Base-by-base conservation (phyloP, 2,113 vertebrate species). In the Lampris incognitus region DNA sequence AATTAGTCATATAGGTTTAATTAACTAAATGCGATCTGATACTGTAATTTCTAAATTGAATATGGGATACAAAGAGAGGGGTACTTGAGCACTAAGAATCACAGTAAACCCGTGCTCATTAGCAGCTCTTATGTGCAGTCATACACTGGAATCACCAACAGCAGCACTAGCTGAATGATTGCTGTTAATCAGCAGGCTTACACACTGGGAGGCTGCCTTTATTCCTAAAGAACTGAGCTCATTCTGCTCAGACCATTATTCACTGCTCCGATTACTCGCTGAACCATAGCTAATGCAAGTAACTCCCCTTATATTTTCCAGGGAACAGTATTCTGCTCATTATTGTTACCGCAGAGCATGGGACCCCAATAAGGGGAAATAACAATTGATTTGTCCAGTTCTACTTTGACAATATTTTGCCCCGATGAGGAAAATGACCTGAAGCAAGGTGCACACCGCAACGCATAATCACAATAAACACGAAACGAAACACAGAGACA, bases 1-100 rank as follows among this genome's bases (percentile, higher is more conserved):
- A 92, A 93, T 90, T 90, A 91, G 89, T 89, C 89, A 84, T 82
- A 90, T 88, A 84, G 72, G 87, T 90, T 92, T 93, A 92, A 93
- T 92, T 90, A 93, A 87, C 87, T 81, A 89, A 93, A 91, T 86
- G 80, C 71, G 83, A 92, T 87, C 84, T 90, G 72, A 87, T 90
- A 88, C 85, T 89, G 74, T 84, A 85, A 88, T 93, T 90, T 92
- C 82, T 87, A 83, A 90, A 84, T 88, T 73, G 85, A 67, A 87
- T 90, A 72, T 86, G 84, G 85, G 75, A 91, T 74, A 79, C 62
- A 82, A 24, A 24, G 74, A 86, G 67, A 73, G 39, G 68, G 82
- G 65, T 80, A 75, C 79, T 91, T 80, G 63, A 90, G 82, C 81
- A 89, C 69, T 88, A 67, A 88, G 80, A 82, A 85, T 73, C 69